A percentile compares a stretch with the other conserved stretches of the same genome.
phyloP scores from a whole-genome alignment of 53 echinoderm and acorn worm species.

The Echinometra lucunter region DNA sequence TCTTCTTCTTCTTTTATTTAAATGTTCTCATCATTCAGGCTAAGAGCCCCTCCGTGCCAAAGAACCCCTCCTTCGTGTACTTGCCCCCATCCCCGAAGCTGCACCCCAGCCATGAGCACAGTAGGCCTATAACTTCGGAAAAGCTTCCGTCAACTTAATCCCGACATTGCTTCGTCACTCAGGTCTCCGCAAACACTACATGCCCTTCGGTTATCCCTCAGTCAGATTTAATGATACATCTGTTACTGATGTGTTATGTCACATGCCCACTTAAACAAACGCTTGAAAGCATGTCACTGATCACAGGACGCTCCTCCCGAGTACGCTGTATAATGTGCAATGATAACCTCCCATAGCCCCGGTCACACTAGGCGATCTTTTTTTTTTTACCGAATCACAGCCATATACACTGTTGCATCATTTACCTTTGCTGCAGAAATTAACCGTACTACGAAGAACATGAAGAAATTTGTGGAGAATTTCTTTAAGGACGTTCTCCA shows the following conservation, averaged over 20 bases:
- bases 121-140: background rate
- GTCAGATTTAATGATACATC: constrained; percentile 10
- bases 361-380: background rate
- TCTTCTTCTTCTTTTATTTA: background rate
- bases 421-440: no score
- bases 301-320: background rate
- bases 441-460: background rate
- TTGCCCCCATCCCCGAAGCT: background rate
- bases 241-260: constrained; percentile 37
- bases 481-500: background rate
- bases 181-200: background rate
- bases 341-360: background rate
- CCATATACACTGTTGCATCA: background rate
- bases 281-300: constrained; percentile 40
- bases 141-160: background rate
- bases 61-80: no score
- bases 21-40: background rate
- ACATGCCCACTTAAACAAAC: constrained; percentile 44
- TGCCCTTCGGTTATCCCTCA: background rate
- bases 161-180: background rate
- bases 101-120: background rate
- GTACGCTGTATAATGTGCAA: background rate
- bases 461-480: background rate
- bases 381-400: background rate
- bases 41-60: background rate